Base-by-base conservation (phyloP, 2,797 vertebrate genomes). In the Melanotaenia boesemani region DNA sequence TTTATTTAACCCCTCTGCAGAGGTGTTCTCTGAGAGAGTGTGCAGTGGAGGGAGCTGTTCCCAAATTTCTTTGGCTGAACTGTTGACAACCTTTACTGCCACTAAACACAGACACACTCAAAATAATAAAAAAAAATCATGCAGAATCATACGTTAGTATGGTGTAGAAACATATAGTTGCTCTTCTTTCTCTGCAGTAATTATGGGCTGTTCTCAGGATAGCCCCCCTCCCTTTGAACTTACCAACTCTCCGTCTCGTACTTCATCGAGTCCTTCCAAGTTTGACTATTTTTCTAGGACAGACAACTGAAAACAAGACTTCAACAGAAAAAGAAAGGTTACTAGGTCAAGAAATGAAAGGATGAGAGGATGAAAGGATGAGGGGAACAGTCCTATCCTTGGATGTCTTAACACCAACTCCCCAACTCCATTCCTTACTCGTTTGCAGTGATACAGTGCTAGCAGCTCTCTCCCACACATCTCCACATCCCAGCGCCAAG, bases 1-100 rank as follows among this genome's bases (percentile, higher is more conserved):
- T 99, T 98, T 98, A 96, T 97, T 97, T 98, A 98, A 98, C 97
- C 97, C 96, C 95, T 96, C 95, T 95, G 95, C 93, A 94, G 95
- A 90, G 92, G 91, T 93, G 90, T 93, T 87, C 93, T 89, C 81
- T 85, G 84, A 80, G 88, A 90, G 83, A 56, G 72, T 26, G 76
- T 55, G 69, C 87, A 67, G 88, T 92, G 81, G 75, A 77, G 84
- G 83, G 84, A 77, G 89, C 79, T 74, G 93, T 93, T 95, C 92
- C 91, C 88, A 71, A 88, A 90, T 86, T 79, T 66, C 82, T 92
- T 86, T 90, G 89, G 91, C 93, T 95, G 94, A 96, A 94, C 94
- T 91, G 93, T 80, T 94, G 92, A 94, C 91, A 92, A 90, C 92
- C 75, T 60, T 69, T 44, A 63, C 56, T 41, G 48, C 41, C 30